Base-by-base conservation (phyloP, 2,797 vertebrate genomes). In the Emydoidea blandingii region DNA sequence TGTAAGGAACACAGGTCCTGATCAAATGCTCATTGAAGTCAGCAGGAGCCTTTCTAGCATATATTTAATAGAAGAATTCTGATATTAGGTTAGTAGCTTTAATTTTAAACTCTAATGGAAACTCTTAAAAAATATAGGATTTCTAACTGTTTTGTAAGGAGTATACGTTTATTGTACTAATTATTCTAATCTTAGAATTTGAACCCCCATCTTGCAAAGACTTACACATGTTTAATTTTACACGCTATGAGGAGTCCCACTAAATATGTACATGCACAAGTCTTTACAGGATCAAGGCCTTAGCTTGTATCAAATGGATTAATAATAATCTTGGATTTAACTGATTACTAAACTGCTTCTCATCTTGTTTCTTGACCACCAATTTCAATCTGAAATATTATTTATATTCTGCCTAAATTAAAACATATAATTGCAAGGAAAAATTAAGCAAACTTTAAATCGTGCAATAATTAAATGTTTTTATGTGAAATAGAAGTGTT, bases 101-200 rank as follows among this genome's bases (percentile, higher is more conserved):
- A 85, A 29, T 41, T 88, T 11, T 53, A 82, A 62, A 72, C 68
- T 23, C 37, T 23, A 72, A 37, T 41, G 31, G 79, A 1, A 79
- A 15, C 88, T 79, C 88, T 93, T 52, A 5, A 41, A 92, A 79
- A 18, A 1, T 12, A 93, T 4, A 82, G 47, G 2, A 12, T 2
- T 95, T 91, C 78, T 12, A 74, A 91, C 37, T 86, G 87, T 12
- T 56, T 52, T 81, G 78, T 86, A 54, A 84, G 29, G 15, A 80
- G 25, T 1, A 83, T 50, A 23, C 72, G 62, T 19, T 87, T 92
- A 65, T 54, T 65, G 68, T 8, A 83, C 79, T 91, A 93, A 88
- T 86, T 86, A 95, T 31, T 50, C 50, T 92, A 68, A 93, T 1
- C 88, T 96, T 62, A 72, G 82, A 90, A 92, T 49, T 59, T 87